phyloP scores from a whole-genome alignment of 2,797 vertebrate species.

The Crypturellus tataupa region DNA sequence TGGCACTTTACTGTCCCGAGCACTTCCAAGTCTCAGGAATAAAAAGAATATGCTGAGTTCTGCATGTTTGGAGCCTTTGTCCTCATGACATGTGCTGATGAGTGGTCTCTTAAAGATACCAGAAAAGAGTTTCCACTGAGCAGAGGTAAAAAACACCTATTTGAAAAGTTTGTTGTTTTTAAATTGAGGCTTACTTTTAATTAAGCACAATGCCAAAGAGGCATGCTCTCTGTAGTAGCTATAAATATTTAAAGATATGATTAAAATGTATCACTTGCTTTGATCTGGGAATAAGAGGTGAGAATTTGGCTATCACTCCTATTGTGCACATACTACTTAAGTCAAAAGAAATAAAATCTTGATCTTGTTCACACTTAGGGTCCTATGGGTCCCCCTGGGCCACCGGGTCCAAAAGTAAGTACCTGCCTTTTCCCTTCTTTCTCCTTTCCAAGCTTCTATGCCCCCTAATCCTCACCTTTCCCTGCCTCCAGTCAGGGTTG shows the following conservation, averaged over 20 bases:
- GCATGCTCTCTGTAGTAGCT: background rate
- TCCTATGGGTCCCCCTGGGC: slow-evolving; percentile 84
- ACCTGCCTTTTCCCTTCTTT: background rate
- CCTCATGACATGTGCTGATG: background rate
- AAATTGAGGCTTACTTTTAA: background rate
- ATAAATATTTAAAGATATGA: background rate
- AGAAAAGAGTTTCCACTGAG: background rate
- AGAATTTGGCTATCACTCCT: background rate
- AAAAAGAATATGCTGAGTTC: background rate
- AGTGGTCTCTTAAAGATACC: background rate
- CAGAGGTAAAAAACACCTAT: background rate
- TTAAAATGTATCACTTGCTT: background rate
- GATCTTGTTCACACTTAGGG: slow-evolving; percentile 82
- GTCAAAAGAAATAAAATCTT: slow-evolving; percentile 23
- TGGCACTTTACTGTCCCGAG: background rate
- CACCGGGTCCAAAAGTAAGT: slow-evolving; percentile 89
- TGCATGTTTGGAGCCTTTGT: background rate
- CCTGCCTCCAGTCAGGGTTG: background rate
- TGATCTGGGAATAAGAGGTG: background rate
- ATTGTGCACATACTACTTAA: background rate
- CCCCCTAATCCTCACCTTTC: too few species aligned
- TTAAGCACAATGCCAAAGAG: rapidly evolving
- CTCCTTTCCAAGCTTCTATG: background rate
- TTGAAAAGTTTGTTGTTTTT: background rate
- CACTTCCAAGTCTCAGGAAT: background rate